A percentile compares a stretch with the other conserved stretches of the same genome.
phyloP scores from a whole-genome alignment of 2,113 vertebrate species.

The Zingel zingel region DNA sequence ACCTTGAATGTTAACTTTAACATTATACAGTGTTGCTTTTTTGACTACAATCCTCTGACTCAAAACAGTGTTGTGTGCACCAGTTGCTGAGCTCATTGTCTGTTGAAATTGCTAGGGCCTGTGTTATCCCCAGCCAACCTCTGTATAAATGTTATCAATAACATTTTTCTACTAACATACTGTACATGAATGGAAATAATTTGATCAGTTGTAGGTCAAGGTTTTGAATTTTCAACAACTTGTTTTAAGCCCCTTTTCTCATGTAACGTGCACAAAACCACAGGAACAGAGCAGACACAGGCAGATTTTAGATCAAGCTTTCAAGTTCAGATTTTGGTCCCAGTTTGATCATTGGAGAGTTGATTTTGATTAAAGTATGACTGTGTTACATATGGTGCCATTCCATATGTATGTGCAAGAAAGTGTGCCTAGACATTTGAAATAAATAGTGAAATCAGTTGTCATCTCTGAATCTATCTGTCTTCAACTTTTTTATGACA shows the following conservation, averaged over 20 bases:
- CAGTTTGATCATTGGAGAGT: not conserved
- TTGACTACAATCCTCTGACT: not conserved
- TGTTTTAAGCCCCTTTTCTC: not conserved
- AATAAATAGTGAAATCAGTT: conserved; percentile 33
- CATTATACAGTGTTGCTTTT: not conserved
- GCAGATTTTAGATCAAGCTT: not conserved
- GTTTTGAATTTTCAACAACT: not conserved
- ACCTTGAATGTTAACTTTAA: conserved; percentile 4
- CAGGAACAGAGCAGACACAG: not conserved
- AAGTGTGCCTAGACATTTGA: conserved; percentile 18
- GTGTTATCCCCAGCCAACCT: not conserved
- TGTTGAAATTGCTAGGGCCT: conserved; percentile 4
- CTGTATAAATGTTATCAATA: not conserved
- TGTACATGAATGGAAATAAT: not conserved
- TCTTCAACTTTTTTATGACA: not conserved
- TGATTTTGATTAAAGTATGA: not conserved
- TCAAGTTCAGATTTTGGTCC: not conserved
- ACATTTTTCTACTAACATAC: not conserved
- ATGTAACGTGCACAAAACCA: not conserved
- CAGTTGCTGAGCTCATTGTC: not conserved
- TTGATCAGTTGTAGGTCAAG: not conserved
- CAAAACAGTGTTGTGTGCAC: conserved; percentile 24
- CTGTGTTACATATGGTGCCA: not conserved
- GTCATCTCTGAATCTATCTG: not conserved
- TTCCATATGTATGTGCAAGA: conserved; percentile 21